Base-by-base conservation (phyloP, 2,797 vertebrate genomes). In the Notoglanidium macrostoma region DNA sequence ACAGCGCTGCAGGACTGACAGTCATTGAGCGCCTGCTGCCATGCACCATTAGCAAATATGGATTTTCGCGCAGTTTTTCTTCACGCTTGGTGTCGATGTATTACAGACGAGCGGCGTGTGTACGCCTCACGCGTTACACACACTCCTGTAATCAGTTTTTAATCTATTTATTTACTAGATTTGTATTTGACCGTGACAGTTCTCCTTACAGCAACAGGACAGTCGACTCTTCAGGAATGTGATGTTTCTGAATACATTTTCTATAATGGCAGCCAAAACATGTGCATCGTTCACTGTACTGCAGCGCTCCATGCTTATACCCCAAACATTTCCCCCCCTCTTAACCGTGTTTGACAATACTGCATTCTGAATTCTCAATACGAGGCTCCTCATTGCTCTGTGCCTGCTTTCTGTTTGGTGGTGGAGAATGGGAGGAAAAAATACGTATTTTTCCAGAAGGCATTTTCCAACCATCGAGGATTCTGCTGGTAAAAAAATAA, bases 1-100 rank as follows among this genome's bases (percentile, higher is more conserved):
- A 88, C 87, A 87, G 67, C 65, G 63, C 87, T 87, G 78, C 84
- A 70, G 81, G 86, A 77, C 74, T 88, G 87, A 76, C 84, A 85
- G 81, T 88, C 82, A 86, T 21, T 35, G 68, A 79, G 72, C 46
- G 5, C 88, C 80, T 72, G 85, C 85, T 80, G 81, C 78, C 55
- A 76, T 70, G 61, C 61, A 59, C 67, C 84, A 86, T 82, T 82
- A 87, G 88, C 70, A 85, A 57, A 87, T 90, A 86, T 87, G 81
- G 84, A 86, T 86, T 89, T 89, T 57, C 51, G 9, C 5, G 0
- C 7, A 1, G 4, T 46, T 87, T 68, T 80, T 54, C 55, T 73
- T 55, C 74, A 73, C 26, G 29, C 68, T 76, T 32, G 57, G 65
- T 81, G n/a, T 86, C 61, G 54, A 19, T 86, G 32, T 49, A 74